Evolutionary conservation across 64 coral and sea anemone genomes (phyloP).

Genomic region (Acropora yongei): DNA sequence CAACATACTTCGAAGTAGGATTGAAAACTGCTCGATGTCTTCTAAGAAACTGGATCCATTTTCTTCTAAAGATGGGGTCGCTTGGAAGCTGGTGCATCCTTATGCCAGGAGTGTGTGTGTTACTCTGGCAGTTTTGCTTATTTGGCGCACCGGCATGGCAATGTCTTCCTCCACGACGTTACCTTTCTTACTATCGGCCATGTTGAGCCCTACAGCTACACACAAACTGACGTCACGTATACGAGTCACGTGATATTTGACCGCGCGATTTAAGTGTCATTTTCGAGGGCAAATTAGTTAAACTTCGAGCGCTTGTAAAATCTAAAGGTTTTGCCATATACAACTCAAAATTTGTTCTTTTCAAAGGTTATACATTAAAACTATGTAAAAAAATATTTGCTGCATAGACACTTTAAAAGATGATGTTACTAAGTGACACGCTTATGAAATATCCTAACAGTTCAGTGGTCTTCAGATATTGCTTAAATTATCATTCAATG

Average conservation of each 20-base stretch:
- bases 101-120: neutral
- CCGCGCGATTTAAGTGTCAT: neutral
- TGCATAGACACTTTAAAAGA: neutral
- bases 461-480: too few species aligned
- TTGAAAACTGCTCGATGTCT: neutral
- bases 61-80: slow-evolving; percentile 13
- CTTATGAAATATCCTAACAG: too few species aligned
- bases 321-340: neutral
- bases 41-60: neutral
- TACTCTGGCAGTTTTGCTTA: neutral
- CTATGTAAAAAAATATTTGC: neutral
- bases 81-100: slow-evolving; percentile 58
- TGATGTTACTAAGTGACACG: too few species aligned
- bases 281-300: neutral
- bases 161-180: neutral
- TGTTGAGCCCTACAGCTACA: neutral
- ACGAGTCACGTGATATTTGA: slow-evolving; percentile 51
- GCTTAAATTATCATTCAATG: too few species aligned
- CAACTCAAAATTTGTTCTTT: neutral
- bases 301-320: neutral
- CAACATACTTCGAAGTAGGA: neutral
- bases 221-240: slow-evolving; percentile 54
- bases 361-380: neutral
- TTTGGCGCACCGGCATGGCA: neutral
- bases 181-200: slow-evolving; percentile 10